Evolutionary conservation across 1,140 invertebrate genomes (phyloP).

Genomic region (Apolygus lucorum): DNA sequence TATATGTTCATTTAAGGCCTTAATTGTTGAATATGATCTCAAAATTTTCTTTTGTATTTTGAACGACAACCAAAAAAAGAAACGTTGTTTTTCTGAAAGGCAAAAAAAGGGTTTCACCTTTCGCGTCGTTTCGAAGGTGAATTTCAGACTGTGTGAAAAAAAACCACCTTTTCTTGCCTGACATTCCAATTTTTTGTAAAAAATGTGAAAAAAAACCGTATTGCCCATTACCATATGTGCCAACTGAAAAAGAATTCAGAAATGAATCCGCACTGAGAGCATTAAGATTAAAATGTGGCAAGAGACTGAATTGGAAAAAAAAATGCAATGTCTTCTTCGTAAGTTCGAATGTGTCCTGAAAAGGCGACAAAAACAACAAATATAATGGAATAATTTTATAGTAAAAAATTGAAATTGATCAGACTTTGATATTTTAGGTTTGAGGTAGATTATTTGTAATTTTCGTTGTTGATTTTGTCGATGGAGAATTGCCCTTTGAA

Average conservation of each 20-base stretch:
- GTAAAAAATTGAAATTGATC: not conserved
- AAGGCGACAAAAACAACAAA: not conserved
- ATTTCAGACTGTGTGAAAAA: not conserved
- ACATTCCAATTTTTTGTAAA: not conserved
- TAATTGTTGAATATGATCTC: not conserved
- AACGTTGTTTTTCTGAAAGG: not conserved
- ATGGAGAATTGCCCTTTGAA: not conserved
- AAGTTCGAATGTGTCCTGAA: not conserved
- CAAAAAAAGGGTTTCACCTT: not conserved
- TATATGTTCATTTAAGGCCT: not conserved
- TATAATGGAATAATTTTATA: not conserved
- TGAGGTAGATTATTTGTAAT: not conserved
- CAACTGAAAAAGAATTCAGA: not conserved
- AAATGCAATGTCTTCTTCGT: not conserved
- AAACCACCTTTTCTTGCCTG: not conserved
- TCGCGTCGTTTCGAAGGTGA: not conserved
- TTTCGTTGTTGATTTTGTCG: not conserved
- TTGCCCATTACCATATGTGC: constrained; percentile 7
- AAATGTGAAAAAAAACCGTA: not conserved
- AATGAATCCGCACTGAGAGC: not conserved
- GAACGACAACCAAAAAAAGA: not conserved
- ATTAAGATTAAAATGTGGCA: constrained; percentile 6
- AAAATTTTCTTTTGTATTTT: not conserved
- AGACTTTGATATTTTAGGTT: not conserved
- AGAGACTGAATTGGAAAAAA: not conserved